Evolutionary conservation across 2,797 vertebrate species (phyloP).

Genomic region (Dermochelys coriacea): DNA sequence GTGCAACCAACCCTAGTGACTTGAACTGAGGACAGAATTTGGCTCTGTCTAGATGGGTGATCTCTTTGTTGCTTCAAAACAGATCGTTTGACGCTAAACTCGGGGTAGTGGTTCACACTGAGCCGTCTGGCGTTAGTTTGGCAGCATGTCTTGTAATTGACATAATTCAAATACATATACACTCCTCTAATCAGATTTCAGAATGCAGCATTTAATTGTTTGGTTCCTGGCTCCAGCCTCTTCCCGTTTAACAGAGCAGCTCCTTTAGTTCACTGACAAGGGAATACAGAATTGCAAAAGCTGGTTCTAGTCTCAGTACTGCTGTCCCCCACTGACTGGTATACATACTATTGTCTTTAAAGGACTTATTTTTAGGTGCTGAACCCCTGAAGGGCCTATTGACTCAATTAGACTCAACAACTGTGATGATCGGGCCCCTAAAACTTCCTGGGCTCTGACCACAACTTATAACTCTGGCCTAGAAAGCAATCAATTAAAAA

Average conservation of each 20-base stretch:
- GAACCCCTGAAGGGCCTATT: rapidly evolving
- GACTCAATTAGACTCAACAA: not conserved
- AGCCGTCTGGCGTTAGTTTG: not conserved
- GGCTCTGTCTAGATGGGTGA: not conserved
- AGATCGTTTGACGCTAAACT: not conserved
- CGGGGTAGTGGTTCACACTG: not conserved
- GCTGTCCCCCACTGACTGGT: not conserved
- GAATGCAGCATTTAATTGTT: not conserved
- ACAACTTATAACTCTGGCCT: not conserved
- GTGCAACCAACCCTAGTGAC: not conserved
- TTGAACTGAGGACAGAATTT: not conserved
- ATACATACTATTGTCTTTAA: rapidly evolving
- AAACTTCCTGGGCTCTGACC: not conserved
- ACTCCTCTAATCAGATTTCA: not conserved
- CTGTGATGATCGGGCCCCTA: not conserved
- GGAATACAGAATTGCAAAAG: not conserved
- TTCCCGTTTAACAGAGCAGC: not conserved
- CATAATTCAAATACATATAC: not conserved
- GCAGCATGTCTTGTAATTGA: not conserved
- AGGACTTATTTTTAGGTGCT: rapidly evolving
- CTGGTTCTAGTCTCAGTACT: not conserved
- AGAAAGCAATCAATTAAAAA: not conserved
- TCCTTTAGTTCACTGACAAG: not conserved
- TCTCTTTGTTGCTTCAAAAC: not conserved
- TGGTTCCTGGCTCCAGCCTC: not conserved